phyloP scores from a whole-genome alignment of 2,113 vertebrate species.

The Eurypyga helias region DNA sequence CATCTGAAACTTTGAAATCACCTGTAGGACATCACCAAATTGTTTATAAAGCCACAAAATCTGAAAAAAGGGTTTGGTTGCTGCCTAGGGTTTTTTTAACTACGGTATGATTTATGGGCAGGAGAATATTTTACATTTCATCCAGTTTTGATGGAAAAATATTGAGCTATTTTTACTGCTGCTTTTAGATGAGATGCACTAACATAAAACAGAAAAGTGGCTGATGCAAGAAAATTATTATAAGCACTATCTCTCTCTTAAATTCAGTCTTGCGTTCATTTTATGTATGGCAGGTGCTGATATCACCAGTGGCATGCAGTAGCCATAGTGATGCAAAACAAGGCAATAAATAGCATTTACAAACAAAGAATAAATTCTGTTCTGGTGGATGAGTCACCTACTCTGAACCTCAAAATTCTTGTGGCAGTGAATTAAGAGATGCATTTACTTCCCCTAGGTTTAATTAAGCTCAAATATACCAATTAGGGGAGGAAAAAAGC shows the following conservation, averaged over 20 bases:
- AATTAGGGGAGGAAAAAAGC: neutral
- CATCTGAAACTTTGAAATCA: neutral
- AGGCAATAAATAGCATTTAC: constrained; percentile 63
- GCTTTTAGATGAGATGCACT: neutral
- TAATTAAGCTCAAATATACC: constrained; percentile 25
- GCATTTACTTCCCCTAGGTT: constrained; percentile 32
- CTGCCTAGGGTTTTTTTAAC: neutral
- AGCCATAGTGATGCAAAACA: constrained; percentile 65
- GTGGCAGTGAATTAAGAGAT: constrained; percentile 43
- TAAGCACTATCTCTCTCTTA: neutral
- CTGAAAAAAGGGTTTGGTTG: neutral
- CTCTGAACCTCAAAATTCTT: constrained; percentile 28
- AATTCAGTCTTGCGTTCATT: neutral
- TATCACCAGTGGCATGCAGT: constrained; percentile 47
- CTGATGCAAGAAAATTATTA: neutral
- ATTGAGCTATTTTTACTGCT: neutral
- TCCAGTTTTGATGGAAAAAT: neutral
- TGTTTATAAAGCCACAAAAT: neutral
- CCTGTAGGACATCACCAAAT: neutral
- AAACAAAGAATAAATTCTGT: constrained; percentile 60
- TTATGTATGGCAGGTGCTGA: neutral
- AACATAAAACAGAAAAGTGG: neutral
- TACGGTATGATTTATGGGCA: neutral
- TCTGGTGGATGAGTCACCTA: constrained; percentile 51
- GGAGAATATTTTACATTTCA: neutral